These are phyloP conservation scores for Tachuris rubrigastra DNA, from an alignment of 2,113 vertebrate species.

Conservation along the genomic window DNA sequence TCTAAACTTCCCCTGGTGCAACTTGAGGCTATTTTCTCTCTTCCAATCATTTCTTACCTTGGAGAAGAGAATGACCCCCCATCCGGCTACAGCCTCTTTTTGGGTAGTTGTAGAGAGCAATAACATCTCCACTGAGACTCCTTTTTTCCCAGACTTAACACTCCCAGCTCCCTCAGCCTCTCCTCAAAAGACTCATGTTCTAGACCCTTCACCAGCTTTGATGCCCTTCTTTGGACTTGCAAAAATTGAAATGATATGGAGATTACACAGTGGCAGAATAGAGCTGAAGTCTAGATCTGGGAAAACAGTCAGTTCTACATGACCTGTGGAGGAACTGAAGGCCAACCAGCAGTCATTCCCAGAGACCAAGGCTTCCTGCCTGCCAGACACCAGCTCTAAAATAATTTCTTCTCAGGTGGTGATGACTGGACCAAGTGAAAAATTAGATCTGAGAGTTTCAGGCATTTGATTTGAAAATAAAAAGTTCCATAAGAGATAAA, in stretches of 20 bases:
- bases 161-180: not conserved
- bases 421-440: not conserved
- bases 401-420: not conserved
- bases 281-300: not conserved
- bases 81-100: not conserved
- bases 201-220: not conserved
- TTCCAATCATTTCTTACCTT: accelerated
- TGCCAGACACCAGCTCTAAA: not conserved
- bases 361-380: not conserved
- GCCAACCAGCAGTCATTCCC: not conserved
- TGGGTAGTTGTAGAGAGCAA: not conserved
- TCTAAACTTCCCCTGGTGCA: not conserved
- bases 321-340: not conserved
- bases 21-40: not conserved
- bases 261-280: not conserved
- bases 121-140: not conserved
- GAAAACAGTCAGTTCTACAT: not conserved
- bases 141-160: not conserved
- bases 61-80: not conserved
- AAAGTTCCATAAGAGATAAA: not conserved
- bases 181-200: not conserved
- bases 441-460: not conserved
- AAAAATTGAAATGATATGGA: not conserved
- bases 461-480: not conserved
- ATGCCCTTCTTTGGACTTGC: not conserved